Evolutionary conservation across 2,797 vertebrate species (phyloP), one percentile per base, ranked within the genome.

Genomic region (Epinephelus awoara): DNA sequence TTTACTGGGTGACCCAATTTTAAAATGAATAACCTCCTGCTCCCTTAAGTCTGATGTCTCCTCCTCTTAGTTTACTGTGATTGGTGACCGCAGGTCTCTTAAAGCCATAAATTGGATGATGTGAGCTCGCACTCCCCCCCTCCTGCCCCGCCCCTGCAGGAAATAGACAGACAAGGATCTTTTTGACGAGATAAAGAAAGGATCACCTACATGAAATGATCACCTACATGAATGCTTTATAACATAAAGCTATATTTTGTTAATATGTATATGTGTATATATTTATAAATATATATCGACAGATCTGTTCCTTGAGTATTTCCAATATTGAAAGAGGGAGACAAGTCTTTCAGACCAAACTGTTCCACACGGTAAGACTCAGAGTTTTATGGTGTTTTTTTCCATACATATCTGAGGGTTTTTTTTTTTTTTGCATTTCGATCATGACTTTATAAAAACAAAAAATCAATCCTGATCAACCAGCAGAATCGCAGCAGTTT

Each of bases 221-320:
- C 67, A 89, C 86, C 81, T 87, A 86, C 89, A 89, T 65, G 83
- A 91, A 94, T 78, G 93, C 95, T 95, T 95, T 94, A 94, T 91
- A 90, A 81, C 88, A 79, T 94, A 93, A 96, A 96, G 93, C 93
- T 96, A 70, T 96, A 96, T 96, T 96, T 96, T 96, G 95, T 96
- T 93, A 93, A 96, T 96, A 96, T 96, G 96, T 96, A 96, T 88
- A 96, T 96, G 92, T 96, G 94, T 96, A 94, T 95, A 96, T 94
- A 96, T 95, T 95, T 95, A 95, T 94, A 95, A 95, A 94, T 94
- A 93, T 95, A 94, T 94, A 95, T 95, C 87, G 57, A 85, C 85
- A 89, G 91, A 91, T 89, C 79, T 85, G 90, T 94, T 95, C 86
- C 89, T 86, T 87, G 81, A 93, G 80, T 92, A 91, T 94, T 93